These are phyloP conservation scores for Dryobotodes eremita DNA, from an alignment of 2,888 invertebrate species.

Conservation along the genomic window DNA sequence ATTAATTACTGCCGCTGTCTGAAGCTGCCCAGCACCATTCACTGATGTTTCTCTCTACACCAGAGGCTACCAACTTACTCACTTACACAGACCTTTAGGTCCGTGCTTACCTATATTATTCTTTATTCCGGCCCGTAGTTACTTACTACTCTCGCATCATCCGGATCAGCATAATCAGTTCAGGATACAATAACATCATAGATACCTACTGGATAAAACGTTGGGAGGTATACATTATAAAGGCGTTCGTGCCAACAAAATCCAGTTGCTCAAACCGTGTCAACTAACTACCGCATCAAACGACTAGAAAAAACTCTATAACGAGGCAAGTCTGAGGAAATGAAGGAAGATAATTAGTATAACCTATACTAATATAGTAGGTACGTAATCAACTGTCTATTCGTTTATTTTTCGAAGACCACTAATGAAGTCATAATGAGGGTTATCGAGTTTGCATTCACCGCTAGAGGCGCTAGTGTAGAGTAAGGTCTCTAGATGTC, in stretches of 20 bases:
- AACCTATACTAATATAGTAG: neutral
- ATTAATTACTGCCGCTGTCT: neutral
- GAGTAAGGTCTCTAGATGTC: no score
- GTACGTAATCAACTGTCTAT: neutral
- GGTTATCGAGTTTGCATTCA: no score
- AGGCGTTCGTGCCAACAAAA: neutral
- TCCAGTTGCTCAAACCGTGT: neutral
- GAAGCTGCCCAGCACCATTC: neutral
- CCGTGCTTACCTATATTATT: neutral
- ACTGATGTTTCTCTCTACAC: neutral
- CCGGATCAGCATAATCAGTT: neutral
- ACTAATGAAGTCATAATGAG: neutral
- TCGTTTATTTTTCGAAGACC: neutral
- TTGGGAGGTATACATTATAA: neutral
- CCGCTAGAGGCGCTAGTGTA: no score
- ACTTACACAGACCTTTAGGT: neutral
- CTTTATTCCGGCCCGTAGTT: neutral
- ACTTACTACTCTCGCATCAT: neutral
- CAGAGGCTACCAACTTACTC: neutral
- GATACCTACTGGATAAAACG: neutral
- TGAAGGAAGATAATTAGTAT: conserved; percentile 5
- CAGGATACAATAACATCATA: neutral
- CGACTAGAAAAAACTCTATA: neutral
- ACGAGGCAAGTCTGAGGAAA: neutral
- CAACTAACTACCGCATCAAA: neutral